These are phyloP conservation scores for Knipowitschia caucasica DNA, from an alignment of 2,797 vertebrate genomes.

Conservation along the genomic window DNA sequence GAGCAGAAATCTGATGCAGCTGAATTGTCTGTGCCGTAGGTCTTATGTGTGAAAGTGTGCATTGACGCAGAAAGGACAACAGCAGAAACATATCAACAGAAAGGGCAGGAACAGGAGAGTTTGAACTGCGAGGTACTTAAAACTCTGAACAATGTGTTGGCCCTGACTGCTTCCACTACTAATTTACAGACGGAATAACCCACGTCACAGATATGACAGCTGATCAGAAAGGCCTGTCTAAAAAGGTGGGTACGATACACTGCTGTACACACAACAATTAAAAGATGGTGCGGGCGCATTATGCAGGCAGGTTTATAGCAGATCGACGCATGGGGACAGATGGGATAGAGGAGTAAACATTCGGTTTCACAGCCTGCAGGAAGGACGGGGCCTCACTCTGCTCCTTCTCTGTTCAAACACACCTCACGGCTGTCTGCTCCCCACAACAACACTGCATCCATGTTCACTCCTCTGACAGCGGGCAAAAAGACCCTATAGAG, in stretches of 20 bases:
- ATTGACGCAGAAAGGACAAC: conserved; percentile 59
- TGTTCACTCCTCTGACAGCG: conserved; percentile 39
- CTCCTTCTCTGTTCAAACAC: conserved; percentile 75
- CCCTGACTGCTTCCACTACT: conserved; percentile 31
- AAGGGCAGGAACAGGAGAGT: conserved; percentile 15
- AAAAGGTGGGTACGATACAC: conserved; percentile 40
- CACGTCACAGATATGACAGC: conserved; percentile 39
- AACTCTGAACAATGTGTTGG: conserved; percentile 1
- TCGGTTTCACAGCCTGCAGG: conserved; percentile 61
- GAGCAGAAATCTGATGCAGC: conserved; percentile 47
- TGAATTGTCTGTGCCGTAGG: conserved; percentile 39
- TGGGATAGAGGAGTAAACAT: conserved; percentile 42
- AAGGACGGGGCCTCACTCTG: conserved; percentile 70
- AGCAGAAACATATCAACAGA: conserved; percentile 56
- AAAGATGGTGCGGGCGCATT: conserved; percentile 25
- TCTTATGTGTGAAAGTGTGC: conserved; percentile 39
- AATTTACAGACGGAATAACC: conserved; percentile 54
- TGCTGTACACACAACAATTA: conserved; percentile 15
- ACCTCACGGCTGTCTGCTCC: conserved; percentile 72
- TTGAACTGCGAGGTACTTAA: neutral
- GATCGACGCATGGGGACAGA: conserved; percentile 42
- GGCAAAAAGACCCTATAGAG: conserved; percentile 66
- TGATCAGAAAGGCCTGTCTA: conserved; percentile 37
- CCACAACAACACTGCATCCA: conserved; percentile 63
- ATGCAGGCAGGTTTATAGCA: conserved; percentile 30